Base-by-base conservation (phyloP, 1,140 invertebrate species). In the Drosophila pachea region DNA sequence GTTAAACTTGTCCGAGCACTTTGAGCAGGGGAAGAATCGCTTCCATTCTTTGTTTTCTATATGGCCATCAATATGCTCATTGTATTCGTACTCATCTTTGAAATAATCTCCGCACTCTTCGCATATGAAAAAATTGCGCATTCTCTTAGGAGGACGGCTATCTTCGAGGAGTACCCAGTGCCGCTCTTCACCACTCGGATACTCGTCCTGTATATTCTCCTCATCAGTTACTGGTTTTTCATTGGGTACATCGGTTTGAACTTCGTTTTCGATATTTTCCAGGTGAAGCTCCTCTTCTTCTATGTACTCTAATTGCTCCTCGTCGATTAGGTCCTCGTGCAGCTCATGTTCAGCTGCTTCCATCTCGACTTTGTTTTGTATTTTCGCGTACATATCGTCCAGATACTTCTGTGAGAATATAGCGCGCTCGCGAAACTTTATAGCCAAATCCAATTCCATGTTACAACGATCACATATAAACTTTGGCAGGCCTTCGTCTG, bases 391-490 rank as follows among this genome's bases (percentile, higher is more conserved):
- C 8, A 84, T 65, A 2, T 79, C 64, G 31, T 74, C 29, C 6
- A 84, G 50, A 62, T 84, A 84, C 38, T 74, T 74, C 50, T 84
- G 81, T 4, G 81, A 69, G 32, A 84, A 84, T 5, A 84, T 76
- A 43, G 76, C 81, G 5, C 81, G 81, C 48, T 84, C 81, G 0
- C 81, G 81, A 49, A 84, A 84, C 36, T 84, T 84, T 2, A 79
- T 59, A 6, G 81, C 81, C 38, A 84, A 48, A 8, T 84, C 81
- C 8, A 84, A 35, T 16, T 84, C 81, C 0, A 77, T 86, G 6
- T 48, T 29, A 32, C 81, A 84, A 4, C 81, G 76, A 7, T 77
- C 67, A 16, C 81, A 84, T 5, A 81, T 53, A 8, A 55, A 68
- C 29, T 62, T 58, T 0, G 81, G 77, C 8, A 84, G 42, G 1